Evolutionary conservation across 2,797 vertebrate genomes (phyloP).

Genomic region (Paguma larvata): DNA sequence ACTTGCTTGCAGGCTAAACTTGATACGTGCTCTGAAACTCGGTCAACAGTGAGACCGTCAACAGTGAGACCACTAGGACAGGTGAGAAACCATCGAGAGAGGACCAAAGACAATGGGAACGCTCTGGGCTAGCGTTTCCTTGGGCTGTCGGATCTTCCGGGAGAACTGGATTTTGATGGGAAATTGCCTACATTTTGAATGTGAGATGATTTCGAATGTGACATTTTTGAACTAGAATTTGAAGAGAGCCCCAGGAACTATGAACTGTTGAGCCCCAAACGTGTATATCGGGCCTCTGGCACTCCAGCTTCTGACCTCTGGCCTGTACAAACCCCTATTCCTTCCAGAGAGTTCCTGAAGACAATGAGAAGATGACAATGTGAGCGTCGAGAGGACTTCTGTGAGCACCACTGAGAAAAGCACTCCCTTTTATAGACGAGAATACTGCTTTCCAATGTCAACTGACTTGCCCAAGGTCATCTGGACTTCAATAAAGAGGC

Average conservation of each 20-base stretch:
- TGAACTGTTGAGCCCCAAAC: background rate
- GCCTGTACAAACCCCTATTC: background rate
- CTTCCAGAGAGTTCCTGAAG: background rate
- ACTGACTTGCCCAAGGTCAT: background rate
- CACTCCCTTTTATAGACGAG: background rate
- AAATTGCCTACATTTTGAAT: background rate
- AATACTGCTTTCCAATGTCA: background rate
- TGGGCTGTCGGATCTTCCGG: background rate
- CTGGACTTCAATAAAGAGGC: background rate
- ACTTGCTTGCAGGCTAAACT: background rate
- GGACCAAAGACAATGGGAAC: accelerated
- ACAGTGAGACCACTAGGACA: background rate
- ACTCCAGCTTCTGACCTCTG: background rate
- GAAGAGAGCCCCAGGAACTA: background rate
- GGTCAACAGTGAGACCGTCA: background rate
- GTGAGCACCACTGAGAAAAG: background rate
- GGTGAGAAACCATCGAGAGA: background rate
- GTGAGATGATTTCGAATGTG: background rate
- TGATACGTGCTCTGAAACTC: background rate
- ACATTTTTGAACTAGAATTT: background rate
- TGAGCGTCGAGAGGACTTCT: background rate
- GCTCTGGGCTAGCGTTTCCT: no score
- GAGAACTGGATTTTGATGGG: background rate
- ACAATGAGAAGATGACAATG: background rate
- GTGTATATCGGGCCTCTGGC: background rate